Evolutionary conservation across 2,888 invertebrate species (phyloP).

Genomic region (Limnephilus marmoratus): DNA sequence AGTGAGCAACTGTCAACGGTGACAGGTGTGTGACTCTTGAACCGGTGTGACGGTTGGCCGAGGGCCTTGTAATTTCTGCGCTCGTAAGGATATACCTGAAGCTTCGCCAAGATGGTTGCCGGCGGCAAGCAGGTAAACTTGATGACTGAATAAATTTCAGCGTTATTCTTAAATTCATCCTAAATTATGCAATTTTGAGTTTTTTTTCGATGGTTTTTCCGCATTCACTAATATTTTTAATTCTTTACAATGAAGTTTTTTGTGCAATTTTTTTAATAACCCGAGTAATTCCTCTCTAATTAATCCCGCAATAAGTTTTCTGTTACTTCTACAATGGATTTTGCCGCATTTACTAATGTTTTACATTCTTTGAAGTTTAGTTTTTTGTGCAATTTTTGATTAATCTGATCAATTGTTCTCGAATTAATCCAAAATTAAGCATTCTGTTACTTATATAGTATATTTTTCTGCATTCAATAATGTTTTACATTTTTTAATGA

Average conservation of each 20-base stretch:
- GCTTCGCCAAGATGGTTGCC: constrained; percentile 74
- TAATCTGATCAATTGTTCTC: too few species aligned
- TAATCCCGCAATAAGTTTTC: too few species aligned
- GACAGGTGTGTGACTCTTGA: constrained; percentile 71
- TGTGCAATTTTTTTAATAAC: background rate
- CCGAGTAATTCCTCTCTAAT: too few species aligned
- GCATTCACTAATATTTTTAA: background rate
- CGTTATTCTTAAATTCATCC: background rate
- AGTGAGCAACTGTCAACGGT: constrained; percentile 76
- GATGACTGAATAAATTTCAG: background rate
- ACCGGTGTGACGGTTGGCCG: constrained; percentile 67
- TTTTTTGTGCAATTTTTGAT: too few species aligned
- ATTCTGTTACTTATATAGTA: background rate
- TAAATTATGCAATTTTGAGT: background rate
- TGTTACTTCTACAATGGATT: too few species aligned
- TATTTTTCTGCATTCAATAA: background rate
- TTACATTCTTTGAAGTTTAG: too few species aligned
- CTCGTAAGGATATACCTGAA: constrained; percentile 52
- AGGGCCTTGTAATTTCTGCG: constrained; percentile 42
- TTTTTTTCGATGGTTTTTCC: too few species aligned
- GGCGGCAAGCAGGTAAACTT: constrained; percentile 76
- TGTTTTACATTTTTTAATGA: background rate
- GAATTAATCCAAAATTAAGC: too few species aligned
- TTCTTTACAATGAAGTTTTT: background rate
- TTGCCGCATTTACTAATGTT: too few species aligned